Evolutionary conservation across 1,140 invertebrate species (phyloP).

Genomic region (Bombus waltoni): DNA sequence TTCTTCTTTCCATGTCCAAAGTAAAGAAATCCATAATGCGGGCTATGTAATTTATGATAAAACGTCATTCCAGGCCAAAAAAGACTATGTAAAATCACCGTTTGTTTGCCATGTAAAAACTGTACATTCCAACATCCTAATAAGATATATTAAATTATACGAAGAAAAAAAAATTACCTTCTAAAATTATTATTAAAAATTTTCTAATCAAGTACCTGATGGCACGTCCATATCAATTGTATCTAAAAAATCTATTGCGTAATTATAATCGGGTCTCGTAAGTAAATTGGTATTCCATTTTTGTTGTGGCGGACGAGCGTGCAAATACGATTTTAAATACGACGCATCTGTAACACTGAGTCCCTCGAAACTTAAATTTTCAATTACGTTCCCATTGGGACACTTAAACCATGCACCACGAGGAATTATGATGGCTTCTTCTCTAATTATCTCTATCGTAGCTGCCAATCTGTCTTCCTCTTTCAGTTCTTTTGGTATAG

Average conservation of each 20-base stretch:
- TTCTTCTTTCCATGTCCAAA: slow-evolving; percentile 89
- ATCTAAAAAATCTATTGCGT: slow-evolving; percentile 90
- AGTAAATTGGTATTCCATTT: slow-evolving; percentile 89
- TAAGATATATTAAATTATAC: slow-evolving; percentile 5
- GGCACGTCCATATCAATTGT: slow-evolving; percentile 87
- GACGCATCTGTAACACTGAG: slow-evolving; percentile 84
- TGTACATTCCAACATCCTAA: slow-evolving; percentile 86
- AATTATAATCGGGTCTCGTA: slow-evolving; percentile 89
- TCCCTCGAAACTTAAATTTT: slow-evolving; percentile 88
- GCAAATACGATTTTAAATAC: slow-evolving; percentile 86
- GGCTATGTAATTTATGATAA: slow-evolving; percentile 87
- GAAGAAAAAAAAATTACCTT: not conserved
- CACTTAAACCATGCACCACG: slow-evolving; percentile 88
- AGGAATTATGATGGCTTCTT: slow-evolving; percentile 88
- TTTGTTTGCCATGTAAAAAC: slow-evolving; percentile 83
- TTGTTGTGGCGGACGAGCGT: slow-evolving; percentile 85
- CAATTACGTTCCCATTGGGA: slow-evolving; percentile 85
- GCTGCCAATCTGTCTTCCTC: slow-evolving; percentile 90
- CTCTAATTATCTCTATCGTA: slow-evolving; percentile 86
- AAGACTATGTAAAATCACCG: slow-evolving; percentile 86
- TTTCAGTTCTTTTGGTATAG: slow-evolving; percentile 83
- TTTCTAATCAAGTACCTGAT: slow-evolving; percentile 74
- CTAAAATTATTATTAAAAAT: not conserved
- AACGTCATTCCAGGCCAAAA: slow-evolving; percentile 90
- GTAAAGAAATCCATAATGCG: slow-evolving; percentile 88